Conservation (phyloP, 2,888 invertebrate genomes). For the Ochlodes sylvanus region DNA sequence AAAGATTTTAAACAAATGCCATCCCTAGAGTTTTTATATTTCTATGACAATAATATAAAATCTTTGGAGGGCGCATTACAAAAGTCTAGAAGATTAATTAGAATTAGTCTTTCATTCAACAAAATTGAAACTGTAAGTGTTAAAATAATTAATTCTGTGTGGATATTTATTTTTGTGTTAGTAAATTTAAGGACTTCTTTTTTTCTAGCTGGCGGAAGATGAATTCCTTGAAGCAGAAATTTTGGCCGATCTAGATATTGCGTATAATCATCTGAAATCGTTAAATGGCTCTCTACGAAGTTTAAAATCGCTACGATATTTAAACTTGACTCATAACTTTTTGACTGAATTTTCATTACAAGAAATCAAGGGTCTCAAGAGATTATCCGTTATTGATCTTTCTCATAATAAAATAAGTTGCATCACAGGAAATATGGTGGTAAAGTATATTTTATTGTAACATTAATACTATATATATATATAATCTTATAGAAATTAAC, state of each 20-base stretch:
- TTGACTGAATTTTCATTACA: constrained; percentile 92
- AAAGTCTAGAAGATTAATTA: constrained; percentile 87
- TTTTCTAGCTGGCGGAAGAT: constrained; percentile 87
- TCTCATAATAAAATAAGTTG: constrained; percentile 90
- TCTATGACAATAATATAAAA: constrained; percentile 89
- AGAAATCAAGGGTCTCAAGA: constrained; percentile 90
- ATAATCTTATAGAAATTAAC: too few species aligned
- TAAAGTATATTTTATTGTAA: constrained; percentile 57
- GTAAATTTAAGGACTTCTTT: background rate
- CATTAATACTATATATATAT: background rate
- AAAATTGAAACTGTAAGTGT: constrained; percentile 88
- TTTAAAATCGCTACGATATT: constrained; percentile 87
- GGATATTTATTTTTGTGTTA: background rate
- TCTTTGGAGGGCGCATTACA: constrained; percentile 89
- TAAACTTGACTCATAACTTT: constrained; percentile 91
- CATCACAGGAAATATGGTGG: constrained; percentile 87
- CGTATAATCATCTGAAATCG: constrained; percentile 89
- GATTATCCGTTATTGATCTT: constrained; percentile 89
- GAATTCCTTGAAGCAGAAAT: constrained; percentile 90
- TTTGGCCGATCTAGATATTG: constrained; percentile 89
- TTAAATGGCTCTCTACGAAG: constrained; percentile 90
- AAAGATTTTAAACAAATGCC: constrained; percentile 89
- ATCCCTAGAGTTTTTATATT: constrained; percentile 88
- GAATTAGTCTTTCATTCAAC: constrained; percentile 90
- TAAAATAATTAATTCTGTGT: background rate